Conservation (phyloP, 1,140 invertebrate genomes). For the Drosophila erecta region DNA sequence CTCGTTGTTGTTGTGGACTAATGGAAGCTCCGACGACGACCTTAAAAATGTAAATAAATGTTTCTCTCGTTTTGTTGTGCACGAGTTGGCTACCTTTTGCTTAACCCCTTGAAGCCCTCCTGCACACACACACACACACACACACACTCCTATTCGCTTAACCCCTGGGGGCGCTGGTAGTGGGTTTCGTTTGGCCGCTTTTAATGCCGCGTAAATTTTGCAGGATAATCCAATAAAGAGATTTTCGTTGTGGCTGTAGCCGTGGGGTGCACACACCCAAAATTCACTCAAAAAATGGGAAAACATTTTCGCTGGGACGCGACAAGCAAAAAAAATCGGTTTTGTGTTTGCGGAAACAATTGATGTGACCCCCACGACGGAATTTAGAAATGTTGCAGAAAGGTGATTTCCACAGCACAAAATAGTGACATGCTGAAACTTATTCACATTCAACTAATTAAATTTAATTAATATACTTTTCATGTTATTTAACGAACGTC, state of each 20-base stretch:
- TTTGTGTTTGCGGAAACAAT: slow-evolving; percentile 62
- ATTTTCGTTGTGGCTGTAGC: slow-evolving; percentile 72
- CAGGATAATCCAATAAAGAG: slow-evolving; percentile 82
- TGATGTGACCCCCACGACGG: slow-evolving; percentile 34
- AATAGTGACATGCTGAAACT: neutral
- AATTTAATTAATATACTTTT: no score
- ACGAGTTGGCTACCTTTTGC: slow-evolving; percentile 54
- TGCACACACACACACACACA: neutral
- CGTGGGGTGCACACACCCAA: slow-evolving; percentile 29
- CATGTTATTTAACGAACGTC: no score
- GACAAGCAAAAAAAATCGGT: slow-evolving; percentile 24
- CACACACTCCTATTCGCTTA: slow-evolving; percentile 13
- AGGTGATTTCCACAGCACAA: neutral
- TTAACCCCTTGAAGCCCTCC: slow-evolving; percentile 62
- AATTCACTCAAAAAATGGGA: slow-evolving; percentile 19
- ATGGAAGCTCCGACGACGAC: slow-evolving; percentile 70
- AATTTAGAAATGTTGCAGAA: slow-evolving; percentile 1
- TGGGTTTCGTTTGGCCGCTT: slow-evolving; percentile 59
- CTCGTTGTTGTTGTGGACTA: slow-evolving; percentile 42
- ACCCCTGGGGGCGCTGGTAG: slow-evolving; percentile 12
- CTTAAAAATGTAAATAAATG: slow-evolving; percentile 81
- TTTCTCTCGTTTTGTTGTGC: slow-evolving; percentile 37
- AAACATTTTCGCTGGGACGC: slow-evolving; percentile 45
- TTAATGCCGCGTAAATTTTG: slow-evolving; percentile 82
- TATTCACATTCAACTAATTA: no score